Evolutionary conservation across 2,797 vertebrate species (phyloP).

Genomic region (Sebastiscus albofasciatus): DNA sequence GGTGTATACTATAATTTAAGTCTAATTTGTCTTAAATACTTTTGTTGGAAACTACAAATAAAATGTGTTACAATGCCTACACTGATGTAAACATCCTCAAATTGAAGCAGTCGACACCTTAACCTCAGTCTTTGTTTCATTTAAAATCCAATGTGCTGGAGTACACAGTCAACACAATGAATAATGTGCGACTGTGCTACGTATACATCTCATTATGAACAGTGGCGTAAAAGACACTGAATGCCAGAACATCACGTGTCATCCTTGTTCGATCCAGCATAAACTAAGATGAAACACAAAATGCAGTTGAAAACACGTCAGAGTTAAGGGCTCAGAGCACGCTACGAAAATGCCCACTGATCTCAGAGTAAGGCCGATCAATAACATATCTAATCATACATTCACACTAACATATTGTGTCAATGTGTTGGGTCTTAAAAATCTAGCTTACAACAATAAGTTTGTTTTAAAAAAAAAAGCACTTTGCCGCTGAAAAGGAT

Average conservation of each 20-base stretch:
- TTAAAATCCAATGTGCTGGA: neutral
- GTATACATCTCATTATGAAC: neutral
- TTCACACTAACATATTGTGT: neutral
- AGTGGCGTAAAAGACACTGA: neutral
- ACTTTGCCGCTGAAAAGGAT: neutral
- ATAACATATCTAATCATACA: neutral
- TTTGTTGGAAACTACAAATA: neutral
- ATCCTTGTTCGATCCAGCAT: neutral
- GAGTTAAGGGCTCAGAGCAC: neutral
- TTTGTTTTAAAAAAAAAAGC: neutral
- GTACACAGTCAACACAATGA: neutral
- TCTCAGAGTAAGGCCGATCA: neutral
- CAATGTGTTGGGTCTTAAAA: neutral
- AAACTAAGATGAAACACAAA: neutral
- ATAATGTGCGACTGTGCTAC: neutral
- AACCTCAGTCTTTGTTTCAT: neutral
- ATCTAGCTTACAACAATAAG: neutral
- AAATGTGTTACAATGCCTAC: neutral
- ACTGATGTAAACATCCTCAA: neutral
- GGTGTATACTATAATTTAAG: neutral
- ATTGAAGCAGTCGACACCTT: neutral
- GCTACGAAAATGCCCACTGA: neutral
- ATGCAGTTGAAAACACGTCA: neutral
- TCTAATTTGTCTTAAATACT: neutral
- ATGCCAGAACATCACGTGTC: neutral